Conservation (phyloP, 2,888 invertebrate genomes). For the Dioctria linearis region DNA sequence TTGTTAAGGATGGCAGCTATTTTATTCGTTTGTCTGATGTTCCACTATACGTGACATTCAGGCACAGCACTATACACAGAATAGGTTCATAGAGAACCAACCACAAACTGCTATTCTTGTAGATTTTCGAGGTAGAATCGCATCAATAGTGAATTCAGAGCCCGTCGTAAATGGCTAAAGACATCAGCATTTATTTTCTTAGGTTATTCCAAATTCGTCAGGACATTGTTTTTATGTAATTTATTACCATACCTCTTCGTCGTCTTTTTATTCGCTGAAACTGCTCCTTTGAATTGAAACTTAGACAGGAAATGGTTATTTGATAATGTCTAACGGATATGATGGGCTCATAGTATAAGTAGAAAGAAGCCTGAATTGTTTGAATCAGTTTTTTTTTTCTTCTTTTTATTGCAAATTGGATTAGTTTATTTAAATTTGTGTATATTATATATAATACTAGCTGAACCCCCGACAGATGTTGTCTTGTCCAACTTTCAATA, state of each 20-base stretch:
- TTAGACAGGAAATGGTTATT: too few species aligned
- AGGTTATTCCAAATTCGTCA: constrained; percentile 39
- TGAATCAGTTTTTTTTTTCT: too few species aligned
- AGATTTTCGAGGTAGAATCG: constrained; percentile 16
- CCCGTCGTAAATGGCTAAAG: constrained; percentile 32
- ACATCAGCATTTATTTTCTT: constrained; percentile 38
- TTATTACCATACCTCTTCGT: constrained; percentile 22
- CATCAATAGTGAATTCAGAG: constrained; percentile 33
- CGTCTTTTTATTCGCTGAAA: background rate
- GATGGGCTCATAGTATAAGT: too few species aligned
- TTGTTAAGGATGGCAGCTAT: constrained; percentile 50
- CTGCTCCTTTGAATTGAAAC: background rate
- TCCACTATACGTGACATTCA: constrained; percentile 48
- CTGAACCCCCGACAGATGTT: too few species aligned
- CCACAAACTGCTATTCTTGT: constrained; percentile 21
- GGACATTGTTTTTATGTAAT: constrained; percentile 44
- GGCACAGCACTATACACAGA: background rate
- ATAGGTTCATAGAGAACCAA: background rate
- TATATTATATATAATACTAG: too few species aligned
- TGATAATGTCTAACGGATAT: too few species aligned
- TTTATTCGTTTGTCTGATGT: constrained; percentile 44
- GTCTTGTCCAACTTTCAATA: too few species aligned
- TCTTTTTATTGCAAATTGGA: too few species aligned
- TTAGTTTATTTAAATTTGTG: too few species aligned
- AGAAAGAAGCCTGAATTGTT: too few species aligned